Base-by-base conservation (phyloP, 1,140 invertebrate genomes). In the Aphis gossypii region DNA sequence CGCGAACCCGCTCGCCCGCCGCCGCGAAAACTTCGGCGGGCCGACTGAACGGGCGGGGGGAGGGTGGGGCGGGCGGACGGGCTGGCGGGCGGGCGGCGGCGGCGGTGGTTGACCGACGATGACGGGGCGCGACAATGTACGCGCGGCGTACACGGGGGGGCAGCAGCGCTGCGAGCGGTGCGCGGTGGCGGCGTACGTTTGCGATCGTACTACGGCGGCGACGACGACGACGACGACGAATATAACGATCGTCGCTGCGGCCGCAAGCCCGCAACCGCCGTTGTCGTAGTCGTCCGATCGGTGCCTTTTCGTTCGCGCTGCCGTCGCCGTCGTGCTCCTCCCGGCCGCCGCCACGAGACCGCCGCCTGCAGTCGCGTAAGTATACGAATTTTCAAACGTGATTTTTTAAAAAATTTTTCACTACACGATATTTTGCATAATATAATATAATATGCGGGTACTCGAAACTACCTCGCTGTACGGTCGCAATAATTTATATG, bases 101-200 rank as follows among this genome's bases (percentile, higher is more conserved):
- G 3, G 46, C n/a, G 46, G 86, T n/a, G 86, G n/a, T 87, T 87
- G 86, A 87, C 87, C 87, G 87, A 30, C 84, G 44, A 38, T n/a
- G 87, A 88, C 87, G 87, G 46, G n/a, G 87, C 87, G 48, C 35
- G 86, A 87, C 86, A 87, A 48, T 48, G 44, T 87, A 87, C 76
- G 76, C 82, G 38, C 83, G 41, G 83, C 60, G 41, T 84, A 84
- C 8, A 41, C 38, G 38, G 38, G 38, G 38, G 38, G 11, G 18
- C 11, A 38, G 51, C 88, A 54, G 88, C 51, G 48, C n/a, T 89
- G 46, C 30, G 18, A 46, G n/a, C 35, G n/a, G 30, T 25, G 21
- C 21, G n/a, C 86, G 48, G 46, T 48, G 46, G 46, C 48, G 35
- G 46, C 46, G 46, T 54, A 89, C 88, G 88, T 11, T 38, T 38